Base-by-base conservation (phyloP, 2,113 vertebrate species). In the Orcinus orca region DNA sequence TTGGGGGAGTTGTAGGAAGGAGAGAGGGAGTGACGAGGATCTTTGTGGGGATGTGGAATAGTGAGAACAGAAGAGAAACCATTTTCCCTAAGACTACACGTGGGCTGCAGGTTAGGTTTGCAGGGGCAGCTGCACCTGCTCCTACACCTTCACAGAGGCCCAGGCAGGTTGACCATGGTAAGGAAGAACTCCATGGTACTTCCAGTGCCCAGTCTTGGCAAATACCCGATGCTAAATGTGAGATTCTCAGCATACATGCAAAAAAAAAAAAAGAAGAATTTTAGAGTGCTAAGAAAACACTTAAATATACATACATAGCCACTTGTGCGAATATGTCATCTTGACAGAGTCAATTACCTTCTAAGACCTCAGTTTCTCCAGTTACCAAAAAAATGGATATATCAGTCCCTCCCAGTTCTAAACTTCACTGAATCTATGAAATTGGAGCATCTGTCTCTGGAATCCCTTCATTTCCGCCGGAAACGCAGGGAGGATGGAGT, bases 331-430 rank as follows among this genome's bases (percentile, higher is more conserved):
- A 23, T 25, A n/a, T 33, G 20, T 82, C 70, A n/a, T 60, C 58
- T 89, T 62, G 38, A 89, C 36, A 9, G 55, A 77, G 18, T 92
- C 68, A 25, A 36, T n/a, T 94, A 77, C 36, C 38, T 91, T 88
- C 53, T 58, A 26, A 89, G 47, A 83, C n/a, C 8, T 97, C 71
- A 85, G 70, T 87, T 96, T 97, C 41, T 76, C 41, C 36, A 91
- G 77, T 36, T 91, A 68, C 38, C 71, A 82, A 88, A 90, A 90
- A 95, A 84, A 73, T 53, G 50, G n/a, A 41, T 63, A 5, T 77
- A 13, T 83, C 12, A 6, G 38, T 91, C 20, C 29, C 38, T 77
- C 91, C 23, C 17, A 47, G 53, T 44, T 94, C 11, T 50, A 44
- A 93, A 88, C 82, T 44, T 86, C 63, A 83, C 2, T 29, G 55